phyloP scores from a whole-genome alignment of 2,888 invertebrate species.

The Lepidochrysops patricia region DNA sequence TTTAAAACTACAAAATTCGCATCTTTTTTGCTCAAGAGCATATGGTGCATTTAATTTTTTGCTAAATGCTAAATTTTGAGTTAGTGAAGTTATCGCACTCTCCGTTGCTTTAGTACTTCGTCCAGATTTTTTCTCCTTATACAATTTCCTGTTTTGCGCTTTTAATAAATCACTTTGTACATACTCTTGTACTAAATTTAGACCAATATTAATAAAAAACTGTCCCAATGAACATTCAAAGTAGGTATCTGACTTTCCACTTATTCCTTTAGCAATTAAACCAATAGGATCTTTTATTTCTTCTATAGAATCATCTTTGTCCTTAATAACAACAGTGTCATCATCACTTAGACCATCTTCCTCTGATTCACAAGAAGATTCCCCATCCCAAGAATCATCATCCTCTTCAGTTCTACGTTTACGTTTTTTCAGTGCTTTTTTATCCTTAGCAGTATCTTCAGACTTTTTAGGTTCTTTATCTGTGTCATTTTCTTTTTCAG shows the following conservation, averaged over 20 bases:
- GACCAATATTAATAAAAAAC: conserved; percentile 93
- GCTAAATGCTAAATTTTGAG: conserved; percentile 90
- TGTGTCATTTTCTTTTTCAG: conserved; percentile 28
- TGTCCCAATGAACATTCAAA: conserved; percentile 93
- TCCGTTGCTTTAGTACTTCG: conserved; percentile 82
- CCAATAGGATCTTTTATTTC: conserved; percentile 64
- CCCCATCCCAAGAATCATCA: conserved; percentile 77
- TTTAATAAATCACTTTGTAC: conserved; percentile 93
- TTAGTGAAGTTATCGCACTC: conserved; percentile 87
- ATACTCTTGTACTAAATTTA: conserved; percentile 93
- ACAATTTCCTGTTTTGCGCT: conserved; percentile 90
- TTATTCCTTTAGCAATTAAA: conserved; percentile 53
- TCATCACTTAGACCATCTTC: conserved; percentile 63
- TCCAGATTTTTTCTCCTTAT: conserved; percentile 78
- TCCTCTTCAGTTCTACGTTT: conserved; percentile 64
- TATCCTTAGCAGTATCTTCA: conserved; percentile 40
- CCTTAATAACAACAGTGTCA: conserved; percentile 71
- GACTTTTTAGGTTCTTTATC: conserved; percentile 15
- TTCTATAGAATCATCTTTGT: conserved; percentile 70
- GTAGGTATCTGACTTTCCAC: conserved; percentile 79
- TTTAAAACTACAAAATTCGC: conserved; percentile 93
- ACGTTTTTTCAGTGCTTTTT: conserved; percentile 50
- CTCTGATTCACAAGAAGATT: conserved; percentile 69
- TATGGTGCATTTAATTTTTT: conserved; percentile 91
- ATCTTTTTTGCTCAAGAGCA: conserved; percentile 85